Base-by-base conservation (phyloP, 2,113 vertebrate species). In the Bubo blakistoni region DNA sequence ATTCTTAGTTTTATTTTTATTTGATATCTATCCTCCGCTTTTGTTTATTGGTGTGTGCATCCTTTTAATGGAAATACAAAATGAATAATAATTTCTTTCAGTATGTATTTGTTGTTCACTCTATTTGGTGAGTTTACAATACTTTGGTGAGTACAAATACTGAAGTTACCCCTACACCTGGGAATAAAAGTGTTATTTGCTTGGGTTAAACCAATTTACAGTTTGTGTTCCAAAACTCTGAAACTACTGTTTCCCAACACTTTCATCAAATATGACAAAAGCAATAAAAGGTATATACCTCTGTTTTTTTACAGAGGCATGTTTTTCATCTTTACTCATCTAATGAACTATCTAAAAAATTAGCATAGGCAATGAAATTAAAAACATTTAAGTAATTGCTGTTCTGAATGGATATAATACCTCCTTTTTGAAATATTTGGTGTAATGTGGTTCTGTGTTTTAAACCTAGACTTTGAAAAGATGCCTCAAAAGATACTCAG, bases 321-420 rank as follows among this genome's bases (percentile, higher is more conserved):
- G 22, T 67, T 66, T 96, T 97, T 94, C 94, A 96, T 94, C 69
- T 87, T 95, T 65, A 76, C 54, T 94, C 59, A 72, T 70, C 52
- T 89, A 93, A 82, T 52, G 44, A 9, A 27, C 16, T 63, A 66
- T 9, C 19, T 73, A 52, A 92, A 66, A 90, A 73, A 72, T 61
- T 15, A 2, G 10, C 81, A 86, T 13, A 91, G 13, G 9, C 46
- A 93, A 62, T 7, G 10, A 72, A 84, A 65, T 58, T 5, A 81
- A 91, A 88, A n/a, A 20, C 13, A 34, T n/a, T 61, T 66, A 38
- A 63, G 47, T 20, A 82, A 72, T 38, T 66, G 13, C 18, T 73
- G 6, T 57, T 91, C 30, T 40, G 49, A 89, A 77, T 17, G 21
- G 20, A 92, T 72, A 3, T 9, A 42, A 59, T 16, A 12, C 17